These are phyloP conservation scores for Ips typographus DNA, from an alignment of 1,140 invertebrate genomes.

Conservation along the genomic window DNA sequence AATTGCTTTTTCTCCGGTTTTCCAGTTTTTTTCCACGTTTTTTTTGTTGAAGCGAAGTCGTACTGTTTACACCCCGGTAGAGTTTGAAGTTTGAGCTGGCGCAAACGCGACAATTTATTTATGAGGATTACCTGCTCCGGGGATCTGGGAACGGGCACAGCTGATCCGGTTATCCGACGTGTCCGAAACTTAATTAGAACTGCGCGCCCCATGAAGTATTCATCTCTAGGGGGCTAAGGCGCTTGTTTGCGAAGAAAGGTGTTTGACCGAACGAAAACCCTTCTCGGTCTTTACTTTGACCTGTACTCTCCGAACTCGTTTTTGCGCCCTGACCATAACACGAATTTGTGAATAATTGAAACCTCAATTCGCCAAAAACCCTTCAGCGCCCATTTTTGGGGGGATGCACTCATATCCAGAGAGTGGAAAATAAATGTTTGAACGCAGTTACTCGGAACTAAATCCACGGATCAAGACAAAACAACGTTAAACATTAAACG, in stretches of 20 bases:
- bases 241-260: slow-evolving; percentile 10
- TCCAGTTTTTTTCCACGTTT: not conserved
- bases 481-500: slow-evolving; percentile 5
- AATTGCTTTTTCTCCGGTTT: not conserved
- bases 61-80: not conserved
- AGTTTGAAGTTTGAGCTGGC: not conserved
- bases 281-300: too few relatives aligned
- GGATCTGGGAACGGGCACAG: slow-evolving; percentile 2
- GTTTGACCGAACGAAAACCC: not conserved
- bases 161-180: slow-evolving; percentile 17
- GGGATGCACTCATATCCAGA: too few relatives aligned
- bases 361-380: not conserved
- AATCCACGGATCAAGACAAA: not conserved
- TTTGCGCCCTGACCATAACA: too few relatives aligned
- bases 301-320: too few relatives aligned
- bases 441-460: not conserved
- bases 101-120: slow-evolving; percentile 9
- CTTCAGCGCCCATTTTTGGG: not conserved
- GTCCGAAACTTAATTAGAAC: slow-evolving; percentile 26
- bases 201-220: slow-evolving; percentile 11
- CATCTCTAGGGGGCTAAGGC: slow-evolving; percentile 12
- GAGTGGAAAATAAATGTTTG: slow-evolving; percentile 1
- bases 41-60: not conserved
- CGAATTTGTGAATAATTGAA: not conserved
- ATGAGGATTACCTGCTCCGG: slow-evolving; percentile 7